phyloP scores from a whole-genome alignment of 2,797 vertebrate genomes.

The Dendrocincla fuliginosa region DNA sequence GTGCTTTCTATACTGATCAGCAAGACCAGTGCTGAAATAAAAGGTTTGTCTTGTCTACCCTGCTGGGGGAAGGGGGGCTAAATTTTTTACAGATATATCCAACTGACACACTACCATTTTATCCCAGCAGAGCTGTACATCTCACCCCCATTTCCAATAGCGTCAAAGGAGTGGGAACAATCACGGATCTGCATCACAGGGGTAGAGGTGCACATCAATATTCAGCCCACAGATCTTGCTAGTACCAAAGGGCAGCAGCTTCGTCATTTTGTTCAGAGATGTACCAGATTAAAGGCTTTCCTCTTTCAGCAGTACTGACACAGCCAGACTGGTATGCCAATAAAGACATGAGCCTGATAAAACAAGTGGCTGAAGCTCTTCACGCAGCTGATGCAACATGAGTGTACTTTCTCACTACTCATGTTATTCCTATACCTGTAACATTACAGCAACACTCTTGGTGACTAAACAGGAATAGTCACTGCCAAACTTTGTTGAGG shows the following conservation, averaged over 20 bases:
- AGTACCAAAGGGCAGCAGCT: not conserved
- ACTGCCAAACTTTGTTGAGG: not conserved
- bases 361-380: not conserved
- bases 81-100: not conserved
- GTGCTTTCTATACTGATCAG: not conserved
- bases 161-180: not conserved
- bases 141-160: not conserved
- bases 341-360: fast-evolving
- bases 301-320: not conserved
- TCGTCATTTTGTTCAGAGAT: not conserved
- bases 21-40: not conserved
- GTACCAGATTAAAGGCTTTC: not conserved
- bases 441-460: not conserved
- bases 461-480: not conserved
- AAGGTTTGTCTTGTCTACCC: not conserved
- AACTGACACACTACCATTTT: not conserved
- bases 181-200: not conserved
- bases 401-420: not conserved
- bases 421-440: not conserved
- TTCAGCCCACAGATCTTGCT: not conserved
- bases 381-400: not conserved
- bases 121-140: not conserved
- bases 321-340: not conserved
- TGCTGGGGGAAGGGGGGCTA: not conserved
- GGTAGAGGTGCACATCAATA: not conserved